Conservation (phyloP, 1,140 invertebrate genomes). For the Paralvinella palmiformis region DNA sequence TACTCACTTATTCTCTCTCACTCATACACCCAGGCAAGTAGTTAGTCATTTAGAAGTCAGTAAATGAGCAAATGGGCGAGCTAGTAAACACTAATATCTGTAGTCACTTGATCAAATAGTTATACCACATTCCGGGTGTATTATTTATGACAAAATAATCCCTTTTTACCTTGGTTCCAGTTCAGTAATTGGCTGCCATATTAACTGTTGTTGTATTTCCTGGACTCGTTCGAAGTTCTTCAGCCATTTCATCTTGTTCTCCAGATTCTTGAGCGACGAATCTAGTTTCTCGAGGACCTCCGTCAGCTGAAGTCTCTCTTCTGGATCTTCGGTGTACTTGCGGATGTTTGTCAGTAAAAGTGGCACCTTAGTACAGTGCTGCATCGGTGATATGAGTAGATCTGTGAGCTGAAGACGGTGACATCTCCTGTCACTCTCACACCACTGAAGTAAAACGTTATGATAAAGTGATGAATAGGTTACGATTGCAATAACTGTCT, state of each 20-base stretch:
- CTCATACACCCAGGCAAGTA: too few species aligned
- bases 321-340: constrained; percentile 55
- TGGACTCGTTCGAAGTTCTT: constrained; percentile 67
- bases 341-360: constrained; percentile 60
- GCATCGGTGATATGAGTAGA: constrained; percentile 62
- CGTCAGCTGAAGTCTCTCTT: constrained; percentile 55
- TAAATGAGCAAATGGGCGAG: too few species aligned
- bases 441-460: constrained; percentile 52
- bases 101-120: too few species aligned
- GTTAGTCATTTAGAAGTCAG: too few species aligned
- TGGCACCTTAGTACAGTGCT: constrained; percentile 66
- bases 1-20: too few species aligned
- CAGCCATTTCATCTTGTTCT: constrained; percentile 68
- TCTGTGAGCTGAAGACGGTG: constrained; percentile 63
- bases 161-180: constrained; percentile 62
- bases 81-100: too few species aligned
- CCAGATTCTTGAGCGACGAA: constrained; percentile 59
- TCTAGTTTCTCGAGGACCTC: constrained; percentile 61
- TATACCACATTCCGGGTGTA: too few species aligned
- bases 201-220: constrained; percentile 63
- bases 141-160: too few species aligned
- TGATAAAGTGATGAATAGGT: neutral
- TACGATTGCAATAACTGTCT: neutral
- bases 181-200: constrained; percentile 63
- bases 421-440: constrained; percentile 58